A percentile compares a stretch with the other conserved stretches of the same genome.
phyloP scores from a whole-genome alignment of 2,888 invertebrate genomes.

The Cephus pygmeus region DNA sequence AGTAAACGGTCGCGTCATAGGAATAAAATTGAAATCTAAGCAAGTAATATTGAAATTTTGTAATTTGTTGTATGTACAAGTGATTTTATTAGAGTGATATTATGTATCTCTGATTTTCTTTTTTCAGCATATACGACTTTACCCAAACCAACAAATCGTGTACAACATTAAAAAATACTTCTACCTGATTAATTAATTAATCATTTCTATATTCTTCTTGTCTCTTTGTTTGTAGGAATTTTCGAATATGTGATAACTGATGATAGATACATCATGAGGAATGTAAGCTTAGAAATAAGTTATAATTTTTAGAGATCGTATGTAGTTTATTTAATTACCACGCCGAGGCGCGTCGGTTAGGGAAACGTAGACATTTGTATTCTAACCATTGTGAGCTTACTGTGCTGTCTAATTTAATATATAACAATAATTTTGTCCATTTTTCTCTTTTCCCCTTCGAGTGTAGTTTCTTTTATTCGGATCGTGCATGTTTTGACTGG shows the following conservation, averaged over 20 bases:
- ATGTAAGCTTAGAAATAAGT: neutral
- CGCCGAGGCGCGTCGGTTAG: neutral
- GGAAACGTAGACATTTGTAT: neutral
- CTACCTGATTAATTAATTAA: neutral
- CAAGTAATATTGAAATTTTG: neutral
- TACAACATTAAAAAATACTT: neutral
- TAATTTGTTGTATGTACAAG: neutral
- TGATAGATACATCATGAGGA: neutral
- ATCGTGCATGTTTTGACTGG: neutral
- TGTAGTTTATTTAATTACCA: neutral
- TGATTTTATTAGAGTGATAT: neutral
- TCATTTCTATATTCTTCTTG: neutral
- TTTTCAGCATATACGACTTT: neutral
- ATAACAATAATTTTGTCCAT: neutral
- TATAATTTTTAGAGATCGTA: neutral
- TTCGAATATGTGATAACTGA: neutral
- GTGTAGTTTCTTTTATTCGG: neutral
- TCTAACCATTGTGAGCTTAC: neutral
- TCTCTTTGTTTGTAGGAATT: neutral
- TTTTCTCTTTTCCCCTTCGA: neutral
- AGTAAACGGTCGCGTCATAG: neutral
- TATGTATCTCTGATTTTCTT: neutral
- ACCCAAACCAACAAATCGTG: neutral
- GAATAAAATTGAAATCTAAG: neutral
- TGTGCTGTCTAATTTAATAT: neutral